Percentiles rank a stretch among this genome's conserved stretches.
Evolutionary conservation across 2,113 vertebrate species (phyloP).

Genomic region (Sinocyclocheilus maitianheensis): DNA sequence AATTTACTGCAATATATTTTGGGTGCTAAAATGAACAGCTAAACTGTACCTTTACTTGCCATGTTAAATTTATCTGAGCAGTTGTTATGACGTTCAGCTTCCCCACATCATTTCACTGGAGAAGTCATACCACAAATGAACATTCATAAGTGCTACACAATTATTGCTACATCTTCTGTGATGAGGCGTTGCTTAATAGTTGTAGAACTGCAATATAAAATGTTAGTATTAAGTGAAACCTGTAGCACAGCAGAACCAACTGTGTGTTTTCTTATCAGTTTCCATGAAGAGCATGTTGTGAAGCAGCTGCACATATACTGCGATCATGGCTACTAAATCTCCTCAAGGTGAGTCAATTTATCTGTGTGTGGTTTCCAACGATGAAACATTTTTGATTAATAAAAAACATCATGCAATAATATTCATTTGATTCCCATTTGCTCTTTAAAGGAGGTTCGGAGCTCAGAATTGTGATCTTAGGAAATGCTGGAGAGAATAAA

Average conservation of each 20-base stretch:
- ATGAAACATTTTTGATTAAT: neutral
- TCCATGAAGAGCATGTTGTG: neutral
- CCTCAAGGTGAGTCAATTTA: neutral
- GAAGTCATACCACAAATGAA: too few species aligned
- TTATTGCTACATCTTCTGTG: neutral
- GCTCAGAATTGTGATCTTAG: conserved; percentile 45
- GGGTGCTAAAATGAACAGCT: too few species aligned
- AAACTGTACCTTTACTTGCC: too few species aligned
- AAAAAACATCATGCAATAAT: neutral
- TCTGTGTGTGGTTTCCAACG: neutral
- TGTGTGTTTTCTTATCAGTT: neutral
- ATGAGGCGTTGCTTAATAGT: neutral
- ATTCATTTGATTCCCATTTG: neutral
- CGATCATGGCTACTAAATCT: neutral
- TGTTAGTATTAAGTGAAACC: neutral
- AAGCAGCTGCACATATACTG: neutral
- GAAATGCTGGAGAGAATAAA: conserved; percentile 6
- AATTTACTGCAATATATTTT: too few species aligned
- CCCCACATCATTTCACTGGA: too few species aligned
- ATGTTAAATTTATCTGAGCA: neutral
- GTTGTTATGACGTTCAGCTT: neutral
- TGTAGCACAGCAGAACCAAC: neutral
- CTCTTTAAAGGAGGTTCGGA: neutral
- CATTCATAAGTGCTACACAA: too few species aligned
- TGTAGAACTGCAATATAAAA: neutral